A percentile compares a stretch with the other conserved stretches of the same genome.
These are phyloP conservation scores for Drosophila flavopinicola DNA, from an alignment of 2,888 invertebrate species.

Conservation along the genomic window DNA sequence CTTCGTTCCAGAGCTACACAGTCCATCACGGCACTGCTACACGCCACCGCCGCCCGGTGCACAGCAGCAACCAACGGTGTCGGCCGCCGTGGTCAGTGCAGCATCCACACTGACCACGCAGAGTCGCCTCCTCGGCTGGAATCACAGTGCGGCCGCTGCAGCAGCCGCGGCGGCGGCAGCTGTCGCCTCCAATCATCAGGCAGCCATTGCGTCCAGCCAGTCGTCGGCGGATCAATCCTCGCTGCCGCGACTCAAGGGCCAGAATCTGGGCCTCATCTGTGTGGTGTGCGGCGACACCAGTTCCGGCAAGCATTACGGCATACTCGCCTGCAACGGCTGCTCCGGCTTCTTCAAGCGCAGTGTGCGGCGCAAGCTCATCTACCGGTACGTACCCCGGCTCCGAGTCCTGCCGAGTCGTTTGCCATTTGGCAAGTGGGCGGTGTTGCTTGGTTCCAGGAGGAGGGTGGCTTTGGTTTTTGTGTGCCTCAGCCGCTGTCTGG, in stretches of 20 bases:
- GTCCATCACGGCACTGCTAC: constrained; percentile 81
- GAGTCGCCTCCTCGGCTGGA: constrained; percentile 83
- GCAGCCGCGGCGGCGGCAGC: constrained; percentile 71
- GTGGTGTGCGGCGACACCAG: constrained; percentile 99
- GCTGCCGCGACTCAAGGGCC: constrained; percentile 84
- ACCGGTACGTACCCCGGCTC: constrained; percentile 88
- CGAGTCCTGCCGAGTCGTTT: constrained; percentile 15
- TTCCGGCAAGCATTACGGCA: constrained; percentile 98
- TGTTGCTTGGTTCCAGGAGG: constrained; percentile 4
- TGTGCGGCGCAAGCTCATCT: constrained; percentile 97
- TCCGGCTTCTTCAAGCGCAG: constrained; percentile 99
- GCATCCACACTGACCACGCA: constrained; percentile 31
- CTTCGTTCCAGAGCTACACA: constrained; percentile 77
- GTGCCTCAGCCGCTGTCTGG: constrained; percentile 69
- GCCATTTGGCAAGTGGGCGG: constrained; percentile 35
- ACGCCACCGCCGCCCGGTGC: constrained; percentile 75
- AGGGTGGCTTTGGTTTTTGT: constrained; percentile 19
- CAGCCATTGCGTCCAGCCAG: constrained; percentile 55
- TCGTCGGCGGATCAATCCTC: constrained; percentile 35
- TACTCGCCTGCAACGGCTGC: constrained; percentile 99
- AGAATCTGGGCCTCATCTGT: constrained; percentile 92
- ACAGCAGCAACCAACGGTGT: constrained; percentile 35
- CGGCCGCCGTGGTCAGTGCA: constrained; percentile 22
- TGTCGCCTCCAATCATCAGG: constrained; percentile 66
- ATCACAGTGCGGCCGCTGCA: constrained; percentile 80